Percentiles rank a stretch among this genome's conserved stretches.
phyloP scores from a whole-genome alignment of 2,113 vertebrate genomes.

The Oreochromis aureus region DNA sequence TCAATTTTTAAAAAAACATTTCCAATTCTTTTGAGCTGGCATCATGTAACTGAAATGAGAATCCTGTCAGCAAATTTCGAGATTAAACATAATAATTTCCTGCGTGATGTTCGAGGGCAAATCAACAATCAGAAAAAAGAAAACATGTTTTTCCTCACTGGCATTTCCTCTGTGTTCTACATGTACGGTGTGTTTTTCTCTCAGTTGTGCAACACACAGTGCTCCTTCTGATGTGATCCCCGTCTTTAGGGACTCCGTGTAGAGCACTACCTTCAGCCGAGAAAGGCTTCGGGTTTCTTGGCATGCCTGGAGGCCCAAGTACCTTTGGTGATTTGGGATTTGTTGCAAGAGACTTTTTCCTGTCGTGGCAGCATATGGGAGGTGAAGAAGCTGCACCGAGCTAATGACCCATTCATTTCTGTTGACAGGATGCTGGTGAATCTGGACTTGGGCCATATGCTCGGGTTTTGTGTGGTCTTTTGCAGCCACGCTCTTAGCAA shows the following conservation, averaged over 20 bases:
- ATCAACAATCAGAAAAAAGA: background rate
- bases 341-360: conserved; percentile 31
- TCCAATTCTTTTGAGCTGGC: background rate
- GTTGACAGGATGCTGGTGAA: conserved; percentile 31
- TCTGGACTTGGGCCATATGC: conserved; percentile 28
- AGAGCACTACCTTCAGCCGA: conserved; percentile 16
- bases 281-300: conserved; percentile 13
- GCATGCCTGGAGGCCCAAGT: conserved; percentile 34
- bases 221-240: background rate
- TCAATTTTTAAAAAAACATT: background rate
- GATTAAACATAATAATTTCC: background rate
- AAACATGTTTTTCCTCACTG: background rate
- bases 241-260: conserved; percentile 10
- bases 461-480: conserved; percentile 21
- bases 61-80: background rate
- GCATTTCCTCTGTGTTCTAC: background rate
- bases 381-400: conserved; percentile 29
- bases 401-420: conserved; percentile 53
- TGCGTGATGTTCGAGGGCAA: background rate
- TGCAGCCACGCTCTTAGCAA: background rate
- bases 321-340: conserved; percentile 49
- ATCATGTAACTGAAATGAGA: background rate
- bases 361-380: conserved; percentile 6
- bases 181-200: background rate
- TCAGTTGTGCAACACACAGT: background rate